These are phyloP conservation scores for Hydriomena furcata DNA, from an alignment of 2,888 invertebrate species.

Conservation along the genomic window DNA sequence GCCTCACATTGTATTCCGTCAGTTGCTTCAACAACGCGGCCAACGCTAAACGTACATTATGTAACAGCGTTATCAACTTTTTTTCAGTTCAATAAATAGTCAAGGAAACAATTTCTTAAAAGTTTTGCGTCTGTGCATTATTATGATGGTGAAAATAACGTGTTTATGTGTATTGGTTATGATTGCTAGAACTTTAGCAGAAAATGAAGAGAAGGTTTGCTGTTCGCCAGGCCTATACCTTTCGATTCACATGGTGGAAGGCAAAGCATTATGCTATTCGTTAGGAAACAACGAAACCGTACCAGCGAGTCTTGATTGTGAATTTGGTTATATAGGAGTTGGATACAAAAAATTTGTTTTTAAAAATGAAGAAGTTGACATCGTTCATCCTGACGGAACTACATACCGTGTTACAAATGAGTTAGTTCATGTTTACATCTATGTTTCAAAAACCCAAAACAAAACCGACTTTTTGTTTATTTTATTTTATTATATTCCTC, in stretches of 20 bases:
- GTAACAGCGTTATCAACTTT: background rate
- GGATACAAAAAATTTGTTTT: background rate
- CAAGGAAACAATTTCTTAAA: background rate
- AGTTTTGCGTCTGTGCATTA: background rate
- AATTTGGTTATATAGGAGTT: background rate
- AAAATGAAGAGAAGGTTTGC: slow-evolving; percentile 5
- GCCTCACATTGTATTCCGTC: background rate
- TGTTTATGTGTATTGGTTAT: slow-evolving; percentile 7
- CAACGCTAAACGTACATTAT: background rate
- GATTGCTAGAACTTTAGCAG: slow-evolving; percentile 8
- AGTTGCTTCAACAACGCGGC: background rate
- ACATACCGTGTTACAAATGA: too few relatives aligned
- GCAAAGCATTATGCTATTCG: slow-evolving; percentile 8
- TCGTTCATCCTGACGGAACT: too few relatives aligned
- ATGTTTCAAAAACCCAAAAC: too few relatives aligned
- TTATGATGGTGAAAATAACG: slow-evolving; percentile 5
- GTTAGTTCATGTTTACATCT: too few relatives aligned
- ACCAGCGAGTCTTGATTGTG: slow-evolving; percentile 4
- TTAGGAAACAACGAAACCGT: background rate
- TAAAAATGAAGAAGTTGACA: slow-evolving; percentile 3
- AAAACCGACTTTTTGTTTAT: too few relatives aligned
- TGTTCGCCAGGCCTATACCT: slow-evolving; percentile 1
- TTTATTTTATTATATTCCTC: too few relatives aligned
- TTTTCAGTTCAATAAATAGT: too few relatives aligned
- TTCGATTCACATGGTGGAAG: background rate